phyloP scores from a whole-genome alignment of 2,113 vertebrate species.

The Dascyllus trimaculatus region DNA sequence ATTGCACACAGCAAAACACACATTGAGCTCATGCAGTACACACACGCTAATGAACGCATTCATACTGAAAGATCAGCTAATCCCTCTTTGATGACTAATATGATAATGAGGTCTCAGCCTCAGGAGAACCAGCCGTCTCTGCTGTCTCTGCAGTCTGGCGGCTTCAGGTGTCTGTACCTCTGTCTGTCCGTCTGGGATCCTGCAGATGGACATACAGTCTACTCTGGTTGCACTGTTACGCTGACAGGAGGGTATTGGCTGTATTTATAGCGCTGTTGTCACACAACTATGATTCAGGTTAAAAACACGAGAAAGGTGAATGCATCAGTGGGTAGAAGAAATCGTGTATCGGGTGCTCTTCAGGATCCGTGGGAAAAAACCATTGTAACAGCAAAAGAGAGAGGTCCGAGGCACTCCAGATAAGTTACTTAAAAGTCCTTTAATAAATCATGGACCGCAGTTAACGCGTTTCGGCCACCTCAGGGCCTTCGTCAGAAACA shows the following conservation, averaged over 20 bases:
- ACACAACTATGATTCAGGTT: background rate
- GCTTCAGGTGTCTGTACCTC: constrained; percentile 32
- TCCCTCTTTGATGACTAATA: constrained; percentile 48
- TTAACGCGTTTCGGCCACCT: no score
- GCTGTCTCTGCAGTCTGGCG: constrained; percentile 57
- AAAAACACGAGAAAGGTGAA: no score
- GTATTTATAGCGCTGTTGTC: background rate
- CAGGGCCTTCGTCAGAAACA: no score
- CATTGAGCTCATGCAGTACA: background rate
- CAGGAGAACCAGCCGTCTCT: constrained; percentile 18
- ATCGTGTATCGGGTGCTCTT: no score
- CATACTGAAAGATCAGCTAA: constrained; percentile 47
- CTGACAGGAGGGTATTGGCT: background rate
- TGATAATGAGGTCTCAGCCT: constrained; percentile 57
- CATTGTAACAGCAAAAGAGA: no score
- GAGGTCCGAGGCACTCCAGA: no score
- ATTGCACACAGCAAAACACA: background rate
- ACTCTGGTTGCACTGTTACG: background rate
- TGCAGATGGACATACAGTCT: background rate
- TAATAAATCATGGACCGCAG: no score
- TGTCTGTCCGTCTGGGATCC: background rate
- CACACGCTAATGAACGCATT: background rate
- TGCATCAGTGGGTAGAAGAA: no score
- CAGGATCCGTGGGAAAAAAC: no score
- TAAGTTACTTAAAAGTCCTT: no score